Base-by-base conservation (phyloP, 92 coral and sea anemone species). In the Porites rus region DNA sequence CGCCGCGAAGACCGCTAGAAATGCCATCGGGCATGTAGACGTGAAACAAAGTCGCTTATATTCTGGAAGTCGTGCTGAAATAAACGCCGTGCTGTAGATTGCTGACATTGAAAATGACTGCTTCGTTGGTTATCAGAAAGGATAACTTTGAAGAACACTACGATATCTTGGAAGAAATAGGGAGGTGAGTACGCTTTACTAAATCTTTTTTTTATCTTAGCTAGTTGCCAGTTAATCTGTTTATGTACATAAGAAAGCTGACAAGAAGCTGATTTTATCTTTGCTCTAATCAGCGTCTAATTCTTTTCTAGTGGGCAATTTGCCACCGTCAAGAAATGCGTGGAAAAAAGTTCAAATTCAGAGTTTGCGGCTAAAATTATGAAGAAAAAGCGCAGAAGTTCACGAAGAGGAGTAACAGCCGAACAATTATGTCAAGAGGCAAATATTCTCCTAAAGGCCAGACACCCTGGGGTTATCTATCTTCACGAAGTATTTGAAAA, bases 401-500 rank as follows among this genome's bases (percentile, higher is more conserved):
- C 88, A 14, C 86, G 95, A 1, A 91, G 90, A 74, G 98, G 99
- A 10, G 95, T 93, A 69, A 91, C 93, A 25, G 88, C 84, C 1
- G 98, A 94, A 60, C 96, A 96, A 83, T 88, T 96, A 64, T 56
- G 70, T 12, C 87, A 92, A 16, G 99, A 96, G 78, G 98, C 96
- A 14, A 91, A 66, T 10, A 91, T 96, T 8, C 92, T 96, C 2
- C 96, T 94, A 65, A 83, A 91, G 67, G 88, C 93, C 28, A 90
- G 89, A 58, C 96, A 91, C 83, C 93, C 91, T 24, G 98, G 98
- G 74, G 91, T 96, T 65, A 96, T 96, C 53, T 93, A 95, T 75
- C 98, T 96, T 6, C 99, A 96, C 81, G 99, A 95, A 22, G 94
- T 95, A 59, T 96, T 92, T 84, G 99, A 96, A 82, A 91, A 94